These are phyloP conservation scores for Xestia rhomboidea DNA, from an alignment of 2,888 invertebrate species.

Conservation along the genomic window DNA sequence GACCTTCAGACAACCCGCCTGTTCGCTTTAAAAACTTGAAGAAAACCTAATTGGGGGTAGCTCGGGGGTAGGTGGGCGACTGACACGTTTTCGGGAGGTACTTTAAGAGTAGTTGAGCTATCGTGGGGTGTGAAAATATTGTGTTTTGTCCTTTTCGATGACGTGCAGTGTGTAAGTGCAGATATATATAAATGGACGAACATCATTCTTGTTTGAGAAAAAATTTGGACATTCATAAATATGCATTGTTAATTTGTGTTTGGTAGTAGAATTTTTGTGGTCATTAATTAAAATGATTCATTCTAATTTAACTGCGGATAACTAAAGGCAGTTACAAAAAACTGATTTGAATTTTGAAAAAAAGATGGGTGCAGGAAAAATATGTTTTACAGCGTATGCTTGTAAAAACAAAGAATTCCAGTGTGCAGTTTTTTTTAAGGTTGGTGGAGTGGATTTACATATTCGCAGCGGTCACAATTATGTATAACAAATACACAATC, in stretches of 20 bases:
- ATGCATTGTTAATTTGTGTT: not conserved
- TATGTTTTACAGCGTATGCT: not conserved
- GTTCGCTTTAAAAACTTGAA: conserved; percentile 58
- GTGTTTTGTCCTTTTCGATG: not conserved
- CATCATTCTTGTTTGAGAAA: not conserved
- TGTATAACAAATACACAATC: not conserved
- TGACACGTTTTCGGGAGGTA: conserved; percentile 16
- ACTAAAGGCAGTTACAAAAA: not conserved
- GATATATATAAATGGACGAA: not conserved
- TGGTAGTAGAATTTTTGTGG: not conserved
- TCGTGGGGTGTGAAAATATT: not conserved
- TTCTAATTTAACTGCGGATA: not conserved
- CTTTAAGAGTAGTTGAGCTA: conserved; percentile 17
- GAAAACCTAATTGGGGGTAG: conserved; percentile 51
- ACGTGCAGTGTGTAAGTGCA: not conserved
- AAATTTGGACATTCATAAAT: not conserved
- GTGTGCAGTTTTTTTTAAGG: not conserved
- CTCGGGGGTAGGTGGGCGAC: not conserved
- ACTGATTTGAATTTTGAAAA: not conserved
- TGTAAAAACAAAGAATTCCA: not conserved
- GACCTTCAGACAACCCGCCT: conserved; percentile 71
- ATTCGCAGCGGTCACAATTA: not conserved
- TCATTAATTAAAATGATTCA: not conserved
- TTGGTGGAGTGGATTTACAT: not conserved
- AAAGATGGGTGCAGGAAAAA: not conserved